Evolutionary conservation across 2,113 vertebrate genomes (phyloP), one percentile per base, ranked within the genome.

Genomic region (Nycticebus coucang): DNA sequence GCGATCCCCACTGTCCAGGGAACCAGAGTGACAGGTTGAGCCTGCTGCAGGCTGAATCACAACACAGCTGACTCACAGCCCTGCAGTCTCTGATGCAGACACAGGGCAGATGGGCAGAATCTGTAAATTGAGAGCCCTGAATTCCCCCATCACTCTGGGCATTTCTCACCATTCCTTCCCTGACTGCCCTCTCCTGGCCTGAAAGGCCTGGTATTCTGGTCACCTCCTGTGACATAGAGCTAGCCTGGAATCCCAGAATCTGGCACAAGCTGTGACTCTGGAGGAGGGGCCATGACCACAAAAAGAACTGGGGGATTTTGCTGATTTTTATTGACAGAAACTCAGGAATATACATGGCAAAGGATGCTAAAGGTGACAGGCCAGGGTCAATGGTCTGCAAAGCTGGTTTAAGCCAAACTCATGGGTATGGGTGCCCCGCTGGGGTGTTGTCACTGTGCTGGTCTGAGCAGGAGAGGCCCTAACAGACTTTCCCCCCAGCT

Each of bases 361-460:
- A 12, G 6, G 89, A 64, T 7, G 7, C 12, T 1, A 0, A 45
- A n/a, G 88, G 28, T 18, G 0, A 8, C 0, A 17, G 57, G 41
- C 75, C 6, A 0, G 69, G 53, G 60, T 10, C 7, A 72, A 45
- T 53, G 53, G 30, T 0, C 0, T 26, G 3, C 19, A 7, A 21
- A 1, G 6, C 30, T 8, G 26, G 66, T 37, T 72, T 24, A 72
- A 69, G 59, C 30, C 11, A 0, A 4, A 4, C 7, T 1, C 11
- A 11, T 0, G 0, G 50, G 8, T 4, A 17, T 9, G 10, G 45
- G 4, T 24, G 30, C 35, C 72, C 60, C 2, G 2, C 1, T 0
- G 24, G 13, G 17, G 5, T 7, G 78, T 11, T 15, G 5, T 26
- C 66, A 6, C 1, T 9, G 68, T 28, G 0, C 7, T 6, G 5